phyloP scores from a whole-genome alignment of 2,797 vertebrate species.

The Phrynocephalus vlangalii region DNA sequence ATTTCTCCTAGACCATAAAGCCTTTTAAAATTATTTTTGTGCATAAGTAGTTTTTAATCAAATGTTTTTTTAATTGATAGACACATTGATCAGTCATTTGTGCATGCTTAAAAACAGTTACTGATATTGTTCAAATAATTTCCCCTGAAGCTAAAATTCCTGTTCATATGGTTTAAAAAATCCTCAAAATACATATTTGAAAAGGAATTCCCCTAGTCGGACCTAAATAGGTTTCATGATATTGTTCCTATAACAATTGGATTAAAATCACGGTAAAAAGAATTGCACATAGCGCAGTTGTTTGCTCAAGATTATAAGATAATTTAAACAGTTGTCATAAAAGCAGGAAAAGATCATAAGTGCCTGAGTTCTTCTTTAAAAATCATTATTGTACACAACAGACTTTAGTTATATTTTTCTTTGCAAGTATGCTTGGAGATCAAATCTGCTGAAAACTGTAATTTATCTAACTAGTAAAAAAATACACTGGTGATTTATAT shows the following conservation, averaged over 20 bases:
- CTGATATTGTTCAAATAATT: not conserved
- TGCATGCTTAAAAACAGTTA: not conserved
- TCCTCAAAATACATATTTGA: not conserved
- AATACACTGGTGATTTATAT: not conserved
- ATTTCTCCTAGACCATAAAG: not conserved
- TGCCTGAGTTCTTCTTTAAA: not conserved
- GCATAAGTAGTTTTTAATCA: not conserved
- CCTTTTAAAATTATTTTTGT: not conserved
- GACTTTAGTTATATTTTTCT: not conserved
- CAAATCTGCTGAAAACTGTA: not conserved
- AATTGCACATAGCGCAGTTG: not conserved
- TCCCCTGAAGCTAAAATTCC: not conserved
- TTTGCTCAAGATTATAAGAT: not conserved
- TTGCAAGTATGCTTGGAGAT: not conserved
- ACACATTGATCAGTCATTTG: not conserved
- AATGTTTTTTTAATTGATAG: conserved; percentile 1
- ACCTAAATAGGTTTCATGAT: not conserved
- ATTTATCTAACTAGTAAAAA: not conserved
- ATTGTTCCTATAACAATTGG: not conserved
- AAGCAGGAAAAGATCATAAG: not conserved
- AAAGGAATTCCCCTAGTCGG: not conserved
- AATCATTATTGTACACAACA: not conserved
- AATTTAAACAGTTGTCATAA: not conserved
- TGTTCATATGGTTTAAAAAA: not conserved
- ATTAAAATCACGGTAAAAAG: not conserved